Base-by-base conservation (phyloP, 2,888 invertebrate species). In the Belgica antarctica region DNA sequence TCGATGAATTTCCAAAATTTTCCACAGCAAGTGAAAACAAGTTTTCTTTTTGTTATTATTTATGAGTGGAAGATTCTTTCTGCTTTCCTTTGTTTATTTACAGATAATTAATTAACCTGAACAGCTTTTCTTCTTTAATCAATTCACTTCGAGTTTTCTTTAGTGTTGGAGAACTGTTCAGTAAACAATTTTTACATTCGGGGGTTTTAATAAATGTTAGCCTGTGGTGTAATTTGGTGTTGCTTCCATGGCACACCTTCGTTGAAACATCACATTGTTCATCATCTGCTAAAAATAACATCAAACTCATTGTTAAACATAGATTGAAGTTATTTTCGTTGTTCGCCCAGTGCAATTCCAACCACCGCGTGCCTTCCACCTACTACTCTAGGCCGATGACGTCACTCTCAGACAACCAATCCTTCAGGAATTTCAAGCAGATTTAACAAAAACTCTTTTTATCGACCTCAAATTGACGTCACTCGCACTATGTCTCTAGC, bases 91-190 rank as follows among this genome's bases (percentile, higher is more conserved):
- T 63, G 63, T 63, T 63, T 63, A 41, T 63, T 63, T 63, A 63
- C 41, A 34, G 19, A 41, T 63, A 63, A 63, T 63, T 63, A 41
- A 63, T 63, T 63, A 63, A 63, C 63, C 63, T 63, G 63, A 17
- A 27, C 22, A 8, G 61, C 5, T 3, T 61, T 61, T 61, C 27
- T 31, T 31, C 62, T 62, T 34, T 27, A 27, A 27, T 52, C 52
- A 52, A 52, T 52, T 52, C 12, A 4, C 31, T 31, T 31, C 31
- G 5, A 31, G 5, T 31, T 31, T 10, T 10, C 4, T 31, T 31
- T 12, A n/a, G 8, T 10, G 41, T 52, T 52, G 52, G 52, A 15
- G 15, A 24, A 52, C 24, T 4, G 36, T 63, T 36, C 36, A 41
- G 41, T 63, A 63, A 63, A 63, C 63, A 65, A 47, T 62, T 41